These are phyloP conservation scores for Adelphocoris suturalis DNA, from an alignment of 2,888 invertebrate species.

Conservation along the genomic window DNA sequence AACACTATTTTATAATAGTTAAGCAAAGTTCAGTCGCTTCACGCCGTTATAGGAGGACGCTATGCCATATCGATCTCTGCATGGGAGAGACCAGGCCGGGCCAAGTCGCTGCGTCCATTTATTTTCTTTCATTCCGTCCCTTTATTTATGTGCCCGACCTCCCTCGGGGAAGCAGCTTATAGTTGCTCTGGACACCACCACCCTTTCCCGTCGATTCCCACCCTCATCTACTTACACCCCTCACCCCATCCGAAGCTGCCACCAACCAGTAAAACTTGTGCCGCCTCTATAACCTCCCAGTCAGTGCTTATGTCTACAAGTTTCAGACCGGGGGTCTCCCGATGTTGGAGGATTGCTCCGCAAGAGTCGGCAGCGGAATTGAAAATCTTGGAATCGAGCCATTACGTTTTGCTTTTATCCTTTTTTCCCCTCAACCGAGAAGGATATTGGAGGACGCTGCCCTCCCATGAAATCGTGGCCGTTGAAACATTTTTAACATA, in stretches of 20 bases:
- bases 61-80: constrained; percentile 41
- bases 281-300: constrained; percentile 27
- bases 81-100: constrained; percentile 14
- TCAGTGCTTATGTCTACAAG: constrained; percentile 32
- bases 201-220: neutral
- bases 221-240: neutral
- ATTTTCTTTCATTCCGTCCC: constrained; percentile 45
- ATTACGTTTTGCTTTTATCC: neutral
- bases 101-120: constrained; percentile 44
- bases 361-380: constrained; percentile 23
- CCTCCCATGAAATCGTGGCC: neutral
- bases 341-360: constrained; percentile 7
- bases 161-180: constrained; percentile 30
- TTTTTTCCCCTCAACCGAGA: neutral
- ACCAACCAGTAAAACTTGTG: constrained; percentile 30
- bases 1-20: no score
- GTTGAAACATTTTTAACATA: neutral
- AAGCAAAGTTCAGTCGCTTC: neutral
- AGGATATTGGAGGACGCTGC: constrained; percentile 2
- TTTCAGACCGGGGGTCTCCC: constrained; percentile 29
- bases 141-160: constrained; percentile 48
- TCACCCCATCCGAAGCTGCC: neutral
- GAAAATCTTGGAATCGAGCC: constrained; percentile 50
- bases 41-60: neutral
- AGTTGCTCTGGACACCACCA: constrained; percentile 4